Evolutionary conservation across 2,797 vertebrate species (phyloP).

Genomic region (Xiphorhynchus erythropygius): DNA sequence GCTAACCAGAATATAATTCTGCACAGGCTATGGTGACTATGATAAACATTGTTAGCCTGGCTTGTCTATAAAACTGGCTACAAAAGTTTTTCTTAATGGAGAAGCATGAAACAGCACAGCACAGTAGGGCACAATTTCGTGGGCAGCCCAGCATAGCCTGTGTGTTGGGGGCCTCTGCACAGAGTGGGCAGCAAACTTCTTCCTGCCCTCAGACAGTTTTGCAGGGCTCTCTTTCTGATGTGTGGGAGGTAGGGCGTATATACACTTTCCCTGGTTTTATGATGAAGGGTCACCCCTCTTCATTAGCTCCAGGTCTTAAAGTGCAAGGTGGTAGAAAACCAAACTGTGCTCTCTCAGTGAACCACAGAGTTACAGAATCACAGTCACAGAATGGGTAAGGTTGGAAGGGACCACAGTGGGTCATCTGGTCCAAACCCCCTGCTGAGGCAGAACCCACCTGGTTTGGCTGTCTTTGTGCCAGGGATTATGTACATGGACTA

Average conservation of each 20-base stretch:
- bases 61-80: neutral
- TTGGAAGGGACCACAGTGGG: neutral
- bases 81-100: neutral
- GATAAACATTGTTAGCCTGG: neutral
- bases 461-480: neutral
- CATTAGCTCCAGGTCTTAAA: neutral
- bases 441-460: neutral
- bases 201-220: accelerated
- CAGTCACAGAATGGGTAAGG: neutral
- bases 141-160: accelerated
- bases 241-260: accelerated
- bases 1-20: neutral
- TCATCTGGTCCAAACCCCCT: neutral
- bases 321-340: neutral
- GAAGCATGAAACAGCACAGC: neutral
- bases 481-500: accelerated
- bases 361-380: neutral
- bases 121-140: accelerated
- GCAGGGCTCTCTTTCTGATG: neutral
- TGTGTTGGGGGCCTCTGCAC: accelerated
- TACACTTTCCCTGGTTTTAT: neutral
- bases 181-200: accelerated
- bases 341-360: neutral
- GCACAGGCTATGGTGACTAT: neutral
- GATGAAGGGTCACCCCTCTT: neutral